Conservation (phyloP, 1,140 invertebrate genomes). For the Pogonomyrmex californicus region DNA sequence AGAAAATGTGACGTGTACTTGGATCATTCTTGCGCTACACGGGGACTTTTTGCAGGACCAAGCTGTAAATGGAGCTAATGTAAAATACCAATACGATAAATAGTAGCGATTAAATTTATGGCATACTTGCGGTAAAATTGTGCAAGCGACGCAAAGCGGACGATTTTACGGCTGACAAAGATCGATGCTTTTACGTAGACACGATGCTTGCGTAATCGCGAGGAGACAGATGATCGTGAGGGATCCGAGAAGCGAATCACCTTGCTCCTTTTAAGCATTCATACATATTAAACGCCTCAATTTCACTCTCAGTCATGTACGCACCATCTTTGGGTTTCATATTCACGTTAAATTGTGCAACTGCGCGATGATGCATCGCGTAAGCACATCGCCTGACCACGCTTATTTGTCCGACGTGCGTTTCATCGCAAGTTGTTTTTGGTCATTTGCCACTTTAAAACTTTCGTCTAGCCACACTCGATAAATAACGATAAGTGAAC, state of each 20-base stretch:
- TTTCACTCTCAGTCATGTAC: conserved; percentile 73
- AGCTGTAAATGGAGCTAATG: conserved; percentile 40
- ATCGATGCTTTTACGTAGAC: conserved; percentile 52
- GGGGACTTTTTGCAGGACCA: background rate
- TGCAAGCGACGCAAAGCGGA: conserved; percentile 8
- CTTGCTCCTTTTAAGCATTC: conserved; percentile 75
- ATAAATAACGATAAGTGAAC: too few species aligned
- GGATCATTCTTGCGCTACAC: conserved; percentile 6
- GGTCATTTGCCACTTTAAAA: background rate
- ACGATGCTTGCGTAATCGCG: conserved; percentile 42
- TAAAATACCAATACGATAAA: conserved; percentile 44
- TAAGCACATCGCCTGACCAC: conserved; percentile 54
- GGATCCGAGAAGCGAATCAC: conserved; percentile 35
- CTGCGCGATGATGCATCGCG: conserved; percentile 72
- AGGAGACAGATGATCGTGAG: conserved; percentile 49
- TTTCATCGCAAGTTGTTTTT: background rate
- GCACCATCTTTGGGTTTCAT: conserved; percentile 67
- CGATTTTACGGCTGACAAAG: conserved; percentile 58
- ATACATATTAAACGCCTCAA: conserved; percentile 80
- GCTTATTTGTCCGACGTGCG: conserved; percentile 55
- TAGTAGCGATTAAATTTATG: conserved; percentile 45
- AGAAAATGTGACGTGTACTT: conserved; percentile 10
- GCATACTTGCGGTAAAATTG: conserved; percentile 21
- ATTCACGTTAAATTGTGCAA: conserved; percentile 74
- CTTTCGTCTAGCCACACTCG: background rate